Base-by-base conservation (phyloP, 2,888 invertebrate genomes). In the Galeopsomyia nigrocyanea region DNA sequence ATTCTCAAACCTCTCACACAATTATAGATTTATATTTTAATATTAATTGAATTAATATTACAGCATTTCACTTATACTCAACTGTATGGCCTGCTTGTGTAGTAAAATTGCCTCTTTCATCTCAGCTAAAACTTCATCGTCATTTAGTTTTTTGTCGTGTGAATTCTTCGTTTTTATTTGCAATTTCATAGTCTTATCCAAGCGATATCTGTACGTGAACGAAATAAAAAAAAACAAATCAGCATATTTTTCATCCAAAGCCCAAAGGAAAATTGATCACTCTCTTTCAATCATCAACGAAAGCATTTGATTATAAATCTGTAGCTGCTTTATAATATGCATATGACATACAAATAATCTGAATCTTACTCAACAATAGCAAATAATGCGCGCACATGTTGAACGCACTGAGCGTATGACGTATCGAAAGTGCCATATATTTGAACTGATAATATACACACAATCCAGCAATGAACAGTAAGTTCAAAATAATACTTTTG, bases 401-500 rank as follows among this genome's bases (percentile, higher is more conserved):
- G 67, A 14, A 57, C 51, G 16, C 46, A 57, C 16, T 46, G 62
- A 5, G 31, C 3, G 19, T 62, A 62, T 1, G 46, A 51, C 0
- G 71, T 13, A 13, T 71, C 67, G 19, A 67, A 71, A 16, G 62
- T 19, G 0, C 22, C 50, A 14, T 51, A 62, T 13, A 67, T 51
- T 5, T 67, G 50, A 1, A 62, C 62, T 2, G 71, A 67, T 1
- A 62, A 5, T 46, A 57, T 67, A 13, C 61, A 62, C 0, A 51
- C 62, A 10, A 71, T 50, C 66, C 61, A 67, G 13, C 62, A 61
- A 17, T 72, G 72, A 21, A 63, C 7, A 1, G 47, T 58, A 0
- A 72, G 26, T n/a, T 68, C 51, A 9, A 68, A 63, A 26, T 72
- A 72, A 19, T 68, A 68, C 19, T 68, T 57, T 49, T 72, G 67